Percentiles rank a stretch among this genome's conserved stretches.
phyloP scores from a whole-genome alignment of 2,113 vertebrate genomes.

The Arvicanthis niloticus region DNA sequence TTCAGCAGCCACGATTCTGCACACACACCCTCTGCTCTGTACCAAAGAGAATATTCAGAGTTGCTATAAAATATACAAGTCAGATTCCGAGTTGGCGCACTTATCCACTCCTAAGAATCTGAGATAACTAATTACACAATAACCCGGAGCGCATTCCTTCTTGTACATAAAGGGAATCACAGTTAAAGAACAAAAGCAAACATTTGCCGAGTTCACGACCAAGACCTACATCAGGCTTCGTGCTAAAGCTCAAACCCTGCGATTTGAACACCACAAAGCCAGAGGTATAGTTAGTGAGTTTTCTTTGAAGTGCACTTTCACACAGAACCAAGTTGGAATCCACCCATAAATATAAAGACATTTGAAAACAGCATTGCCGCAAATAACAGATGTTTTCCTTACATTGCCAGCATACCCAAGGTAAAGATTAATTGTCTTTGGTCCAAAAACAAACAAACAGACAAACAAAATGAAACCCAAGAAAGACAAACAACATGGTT shows the following conservation, averaged over 20 bases:
- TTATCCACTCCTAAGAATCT: conserved; percentile 76
- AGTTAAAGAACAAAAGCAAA: conserved; percentile 47
- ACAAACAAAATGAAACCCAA: conserved; percentile 51
- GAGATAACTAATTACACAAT: conserved; percentile 74
- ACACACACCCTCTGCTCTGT: conserved; percentile 33
- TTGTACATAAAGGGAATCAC: conserved; percentile 54
- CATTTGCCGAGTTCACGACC: conserved; percentile 62
- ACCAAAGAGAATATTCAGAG: conserved; percentile 74
- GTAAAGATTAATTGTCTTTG: conserved; percentile 72
- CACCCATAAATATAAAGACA: conserved; percentile 80
- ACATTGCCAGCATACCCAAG: conserved; percentile 79
- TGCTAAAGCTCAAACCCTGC: conserved; percentile 68
- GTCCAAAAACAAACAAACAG: not conserved
- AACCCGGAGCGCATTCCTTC: conserved; percentile 69
- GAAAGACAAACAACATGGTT: conserved; percentile 67
- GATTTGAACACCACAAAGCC: conserved; percentile 78
- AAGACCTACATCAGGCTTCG: conserved; percentile 46
- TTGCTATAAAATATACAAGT: conserved; percentile 73
- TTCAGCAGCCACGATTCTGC: conserved; percentile 81
- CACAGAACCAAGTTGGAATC: conserved; percentile 72
- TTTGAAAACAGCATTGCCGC: conserved; percentile 76
- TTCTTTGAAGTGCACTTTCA: conserved; percentile 78
- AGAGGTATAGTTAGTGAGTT: conserved; percentile 71
- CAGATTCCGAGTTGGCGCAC: conserved; percentile 48
- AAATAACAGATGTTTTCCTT: conserved; percentile 87